Base-by-base conservation (phyloP, 1,140 invertebrate species). In the Nasonia giraulti region DNA sequence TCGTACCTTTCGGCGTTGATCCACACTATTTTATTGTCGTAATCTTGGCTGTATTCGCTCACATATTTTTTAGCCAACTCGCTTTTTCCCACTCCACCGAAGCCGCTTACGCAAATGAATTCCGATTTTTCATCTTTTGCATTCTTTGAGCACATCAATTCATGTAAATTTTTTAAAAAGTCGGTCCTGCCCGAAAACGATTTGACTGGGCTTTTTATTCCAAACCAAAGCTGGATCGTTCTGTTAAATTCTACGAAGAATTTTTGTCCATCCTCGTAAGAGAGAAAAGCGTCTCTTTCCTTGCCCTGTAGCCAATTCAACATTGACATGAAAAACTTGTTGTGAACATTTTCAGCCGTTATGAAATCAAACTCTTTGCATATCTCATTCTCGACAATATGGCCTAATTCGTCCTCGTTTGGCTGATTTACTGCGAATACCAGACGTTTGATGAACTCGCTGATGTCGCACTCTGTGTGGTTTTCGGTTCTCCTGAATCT, bases 31-130 rank as follows among this genome's bases (percentile, higher is more conserved):
- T 89, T 89, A 27, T 85, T 73, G 37, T 88, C 87, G 80, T 86
- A 89, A 11, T 80, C 14, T 40, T 87, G 37, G 4, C 79, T 82
- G 71, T 88, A 76, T 82, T 87, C 44, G 31, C 44, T 33, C n/a
- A 83, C 62, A 66, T 88, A 89, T 75, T 88, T 87, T 73, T 80
- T 88, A 20, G 82, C 84, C 23, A 89, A 81, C 55, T 89, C 87
- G 66, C 82, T 89, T 77, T 89, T 89, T 11, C 88, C 88, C 0
- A 88, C 85, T 71, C 88, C 88, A 11, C 88, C 88, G 40, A 85
- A 71, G 44, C 88, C 88, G 86, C 71, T 86, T n/a, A 89, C 79
- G 77, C 40, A 77, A 55, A 75, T 71, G 0, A 74, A 33, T n/a
- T 81, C 40, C 20, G 37, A 47, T 76, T 8, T 17, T 76, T 47